Base-by-base conservation (phyloP, 2,113 vertebrate genomes). In the Glareola pratincola region DNA sequence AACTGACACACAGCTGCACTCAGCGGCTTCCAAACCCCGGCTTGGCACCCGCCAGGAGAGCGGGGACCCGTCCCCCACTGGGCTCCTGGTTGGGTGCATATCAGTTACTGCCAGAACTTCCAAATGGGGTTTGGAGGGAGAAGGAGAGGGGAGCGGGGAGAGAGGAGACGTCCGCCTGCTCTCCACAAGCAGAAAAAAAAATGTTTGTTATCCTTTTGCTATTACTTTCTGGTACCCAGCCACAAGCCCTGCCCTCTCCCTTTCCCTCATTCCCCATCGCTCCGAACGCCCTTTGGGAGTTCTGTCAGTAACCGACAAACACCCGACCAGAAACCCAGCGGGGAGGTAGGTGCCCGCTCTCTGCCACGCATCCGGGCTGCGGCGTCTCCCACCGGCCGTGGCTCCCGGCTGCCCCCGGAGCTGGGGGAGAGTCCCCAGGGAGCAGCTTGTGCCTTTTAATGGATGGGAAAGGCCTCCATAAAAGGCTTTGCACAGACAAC, bases 301-400 rank as follows among this genome's bases (percentile, higher is more conserved):
- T 48, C 47, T 48, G 47, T 21, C 47, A 22, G 47, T 48, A 48
- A 48, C 47, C 5, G 47, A 48, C 22, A 48, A 48, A 48, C 47
- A 48, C 47, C 21, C 47, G 21, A 21, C 21, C 22, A 22, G 47
- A 48, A 48, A 48, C 47, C 47, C 21, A 6, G 21, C 11, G 47
- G 47, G 47, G 47, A 48, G 47, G 10, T 21, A 48, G 4, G 10
- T 47, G 47, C 47, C 47, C 47, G 20, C 47, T 47, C 47, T 48
- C 47, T 21, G 5, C 21, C 47, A 22, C 5, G 21, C 21, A 9
- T 48, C 37, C 36, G 10, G 85, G 56, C 56, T 45, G 56, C n/a
- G 7, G 20, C 24, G 1, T 30, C 67, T n/a, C 57, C 47, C 47
- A 24, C 23, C 2, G 2, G n/a, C 3, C 6, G 4, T 12, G n/a